These are phyloP conservation scores for Neocrepidodera transversa DNA, from an alignment of 2,888 invertebrate species.

Conservation along the genomic window DNA sequence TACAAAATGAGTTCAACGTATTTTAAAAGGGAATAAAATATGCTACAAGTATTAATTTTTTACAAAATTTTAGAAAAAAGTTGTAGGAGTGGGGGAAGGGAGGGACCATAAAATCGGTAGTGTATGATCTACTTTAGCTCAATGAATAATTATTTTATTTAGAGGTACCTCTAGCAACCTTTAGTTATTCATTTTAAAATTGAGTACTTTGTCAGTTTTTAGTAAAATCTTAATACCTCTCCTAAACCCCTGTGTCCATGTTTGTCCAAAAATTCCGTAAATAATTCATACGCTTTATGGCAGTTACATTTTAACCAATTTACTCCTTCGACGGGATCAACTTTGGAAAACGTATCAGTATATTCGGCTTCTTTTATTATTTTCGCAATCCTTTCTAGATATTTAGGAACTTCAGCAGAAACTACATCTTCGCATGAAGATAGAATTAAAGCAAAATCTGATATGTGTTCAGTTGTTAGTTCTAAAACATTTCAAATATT, in stretches of 20 bases:
- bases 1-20: no score
- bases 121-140: no score
- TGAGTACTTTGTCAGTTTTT: no score
- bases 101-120: no score
- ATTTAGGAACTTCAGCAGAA: constrained; percentile 73
- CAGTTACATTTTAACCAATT: constrained; percentile 68
- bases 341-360: constrained; percentile 61
- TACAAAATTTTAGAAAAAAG: no score
- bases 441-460: constrained; percentile 73
- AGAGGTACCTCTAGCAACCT: no score
- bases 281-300: constrained; percentile 60
- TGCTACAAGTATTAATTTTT: no score
- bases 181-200: no score
- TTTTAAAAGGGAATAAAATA: no score
- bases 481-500: no score
- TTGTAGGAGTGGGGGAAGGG: no score
- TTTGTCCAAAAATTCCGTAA: constrained; percentile 67
- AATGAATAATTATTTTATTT: no score
- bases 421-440: constrained; percentile 73
- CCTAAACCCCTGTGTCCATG: constrained; percentile 76
- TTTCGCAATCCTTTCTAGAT: constrained; percentile 51
- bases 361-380: constrained; percentile 50
- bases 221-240: constrained; percentile 69
- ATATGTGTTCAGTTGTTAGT: constrained; percentile 68
- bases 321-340: constrained; percentile 62